Conservation (phyloP, 2,888 invertebrate genomes). For the Syrphus vitripennis region DNA sequence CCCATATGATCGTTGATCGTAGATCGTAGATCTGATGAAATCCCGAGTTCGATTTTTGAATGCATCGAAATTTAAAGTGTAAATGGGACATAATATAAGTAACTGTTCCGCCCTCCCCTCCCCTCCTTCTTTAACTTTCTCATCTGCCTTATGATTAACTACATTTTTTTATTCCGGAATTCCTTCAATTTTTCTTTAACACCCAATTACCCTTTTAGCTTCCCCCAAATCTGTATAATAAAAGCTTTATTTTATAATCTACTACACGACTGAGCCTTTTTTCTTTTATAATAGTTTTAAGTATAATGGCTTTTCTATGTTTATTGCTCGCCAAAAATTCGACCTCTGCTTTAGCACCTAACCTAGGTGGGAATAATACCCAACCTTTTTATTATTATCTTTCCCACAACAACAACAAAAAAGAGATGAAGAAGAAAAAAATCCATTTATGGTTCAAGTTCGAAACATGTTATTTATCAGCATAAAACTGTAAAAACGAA, state of each 20-base stretch:
- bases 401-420: neutral
- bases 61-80: too few species aligned
- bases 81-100: too few species aligned
- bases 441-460: slow-evolving; percentile 56
- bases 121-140: too few species aligned
- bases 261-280: too few species aligned
- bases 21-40: too few species aligned
- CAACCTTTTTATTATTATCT: neutral
- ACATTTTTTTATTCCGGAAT: too few species aligned
- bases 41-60: too few species aligned
- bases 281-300: neutral
- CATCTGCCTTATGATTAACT: too few species aligned
- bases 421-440: neutral
- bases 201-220: neutral
- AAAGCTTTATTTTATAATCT: too few species aligned
- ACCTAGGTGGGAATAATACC: too few species aligned
- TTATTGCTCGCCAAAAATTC: neutral
- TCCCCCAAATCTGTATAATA: neutral
- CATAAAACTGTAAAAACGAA: slow-evolving; percentile 68
- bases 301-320: slow-evolving; percentile 16
- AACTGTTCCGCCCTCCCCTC: too few species aligned
- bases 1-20: too few species aligned
- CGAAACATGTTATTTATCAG: slow-evolving; percentile 70
- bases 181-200: neutral
- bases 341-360: neutral